Base-by-base conservation (phyloP, 2,888 invertebrate species). In the Ophraella communa region DNA sequence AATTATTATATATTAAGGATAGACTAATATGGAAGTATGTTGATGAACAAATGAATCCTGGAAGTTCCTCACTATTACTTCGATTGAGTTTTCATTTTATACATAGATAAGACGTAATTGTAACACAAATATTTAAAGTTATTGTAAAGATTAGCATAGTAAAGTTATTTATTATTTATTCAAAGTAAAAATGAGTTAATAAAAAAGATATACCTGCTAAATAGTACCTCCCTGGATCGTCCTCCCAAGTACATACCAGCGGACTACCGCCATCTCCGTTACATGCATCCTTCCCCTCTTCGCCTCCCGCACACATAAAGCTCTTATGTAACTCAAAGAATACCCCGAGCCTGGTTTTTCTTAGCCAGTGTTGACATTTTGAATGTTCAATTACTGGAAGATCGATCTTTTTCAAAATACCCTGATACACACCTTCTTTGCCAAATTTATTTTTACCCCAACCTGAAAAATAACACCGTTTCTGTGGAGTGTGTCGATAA, bases 261-360 rank as follows among this genome's bases (percentile, higher is more conserved):
- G 76, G 75, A 55, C 74, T 70, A 7, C 76, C 76, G 39, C 76
- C 76, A 57, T 75, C 74, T 53, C 76, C 76, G 27, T 64, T 66
- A 53, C 93, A 94, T 0, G 92, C 90, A 70, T 94, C 94, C 74
- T 88, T 86, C 2, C 90, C 91, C 24, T 84, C 83, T 75, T 89
- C 87, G 0, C 93, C 93, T 0, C 93, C 93, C 0, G 93, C 93
- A 77, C 94, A 94, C 5, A 92, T 84, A 77, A 93, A 92, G 60
- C 90, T 89, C 1, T 83, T 79, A 76, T 92, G 89, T 27, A 94
- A 82, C 1, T 79, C 81, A 80, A 92, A 94, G 55, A 83, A 80
- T 1, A 76, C 73, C 0, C 92, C 91, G 0, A 94, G 85, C 1
- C 91, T 81, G 0, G 93, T 92, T 33, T 77, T 79, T 67, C 86